phyloP scores from a whole-genome alignment of 2,113 vertebrate genomes.

The Rafetus swinhoei region DNA sequence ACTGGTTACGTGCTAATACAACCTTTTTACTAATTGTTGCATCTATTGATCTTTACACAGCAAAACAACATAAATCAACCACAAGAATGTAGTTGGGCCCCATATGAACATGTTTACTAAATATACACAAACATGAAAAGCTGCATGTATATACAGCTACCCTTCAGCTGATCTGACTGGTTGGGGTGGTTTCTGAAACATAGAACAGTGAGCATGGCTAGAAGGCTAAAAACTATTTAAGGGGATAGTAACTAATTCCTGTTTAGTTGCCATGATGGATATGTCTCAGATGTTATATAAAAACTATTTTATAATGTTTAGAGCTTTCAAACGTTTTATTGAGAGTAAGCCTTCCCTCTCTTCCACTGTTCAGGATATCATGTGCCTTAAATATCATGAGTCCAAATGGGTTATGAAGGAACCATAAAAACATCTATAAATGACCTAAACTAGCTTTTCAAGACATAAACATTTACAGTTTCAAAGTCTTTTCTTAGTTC shows the following conservation, averaged over 20 bases:
- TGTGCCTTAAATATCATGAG: neutral
- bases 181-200: neutral
- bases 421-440: neutral
- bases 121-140: neutral
- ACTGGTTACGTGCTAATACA: neutral
- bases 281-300: neutral
- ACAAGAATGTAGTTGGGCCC: rapidly evolving
- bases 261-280: neutral
- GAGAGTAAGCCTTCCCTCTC: neutral
- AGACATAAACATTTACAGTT: neutral
- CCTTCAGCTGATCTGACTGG: neutral
- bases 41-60: neutral
- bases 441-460: neutral
- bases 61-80: neutral
- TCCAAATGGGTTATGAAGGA: neutral
- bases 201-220: neutral
- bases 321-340: neutral
- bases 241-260: neutral
- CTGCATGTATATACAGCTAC: neutral
- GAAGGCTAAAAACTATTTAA: neutral
- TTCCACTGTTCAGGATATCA: neutral
- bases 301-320: neutral
- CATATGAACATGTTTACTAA: neutral
- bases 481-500: neutral
- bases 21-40: neutral